Evolutionary conservation across 1,140 invertebrate genomes (phyloP).

Genomic region (Radopholus similis): DNA sequence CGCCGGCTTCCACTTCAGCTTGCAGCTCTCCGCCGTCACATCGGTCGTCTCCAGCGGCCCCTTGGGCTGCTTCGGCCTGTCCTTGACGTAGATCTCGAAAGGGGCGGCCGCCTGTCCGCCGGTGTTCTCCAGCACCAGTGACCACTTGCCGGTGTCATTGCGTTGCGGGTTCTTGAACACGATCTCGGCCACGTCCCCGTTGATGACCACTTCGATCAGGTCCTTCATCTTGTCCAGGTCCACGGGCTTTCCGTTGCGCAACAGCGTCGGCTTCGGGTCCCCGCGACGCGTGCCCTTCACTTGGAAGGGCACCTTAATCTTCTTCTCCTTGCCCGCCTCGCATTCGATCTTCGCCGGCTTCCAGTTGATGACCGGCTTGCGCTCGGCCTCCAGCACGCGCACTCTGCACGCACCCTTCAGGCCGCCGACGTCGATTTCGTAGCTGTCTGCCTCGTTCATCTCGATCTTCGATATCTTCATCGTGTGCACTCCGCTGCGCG

Average conservation of each 20-base stretch:
- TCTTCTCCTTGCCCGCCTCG: conserved; percentile 55
- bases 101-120: conserved; percentile 53
- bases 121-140: conserved; percentile 52
- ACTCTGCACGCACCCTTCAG: conserved; percentile 48
- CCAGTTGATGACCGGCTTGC: conserved; percentile 57
- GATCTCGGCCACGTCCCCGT: conserved; percentile 58
- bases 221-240: conserved; percentile 51
- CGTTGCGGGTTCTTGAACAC: conserved; percentile 58
- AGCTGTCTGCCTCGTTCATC: conserved; percentile 57
- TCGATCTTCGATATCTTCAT: conserved; percentile 60
- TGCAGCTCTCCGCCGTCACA: conserved; percentile 83
- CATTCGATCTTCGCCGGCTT: conserved; percentile 59
- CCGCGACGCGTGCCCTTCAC: conserved; percentile 58
- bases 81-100: conserved; percentile 54
- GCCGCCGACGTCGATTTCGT: conserved; percentile 58
- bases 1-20: conserved; percentile 79
- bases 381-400: conserved; percentile 50
- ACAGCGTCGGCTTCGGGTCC: conserved; percentile 53
- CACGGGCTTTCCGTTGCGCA: conserved; percentile 58
- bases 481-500: conserved; percentile 49
- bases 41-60: conserved; percentile 81
- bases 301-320: conserved; percentile 53
- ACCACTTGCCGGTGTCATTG: conserved; percentile 57
- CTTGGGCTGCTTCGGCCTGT: conserved; percentile 54
- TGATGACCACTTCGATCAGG: conserved; percentile 50